Evolutionary conservation across 1,140 invertebrate species (phyloP), one percentile per base, ranked within the genome.

Genomic region (Ceratoteleas bidentatus): DNA sequence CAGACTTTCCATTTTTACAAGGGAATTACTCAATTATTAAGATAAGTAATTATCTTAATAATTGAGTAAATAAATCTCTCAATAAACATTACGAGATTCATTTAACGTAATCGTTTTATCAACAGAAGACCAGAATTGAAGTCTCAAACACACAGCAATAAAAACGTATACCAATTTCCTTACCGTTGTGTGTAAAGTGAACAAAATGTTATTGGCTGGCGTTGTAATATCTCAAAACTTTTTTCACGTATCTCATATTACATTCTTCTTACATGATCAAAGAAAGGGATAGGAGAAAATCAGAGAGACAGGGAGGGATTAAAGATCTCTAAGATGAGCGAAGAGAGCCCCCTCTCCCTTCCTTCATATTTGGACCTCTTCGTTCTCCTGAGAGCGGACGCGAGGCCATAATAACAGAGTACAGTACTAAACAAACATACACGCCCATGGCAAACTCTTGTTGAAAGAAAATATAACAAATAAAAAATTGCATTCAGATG

Each of bases 361-460:
- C 47, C 69, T 85, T 81, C 85, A 85, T 64, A 82, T 86, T 85
- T 86, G 85, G 87, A 85, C 86, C 82, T 64, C 62, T 85, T 84
- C 85, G 70, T 75, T 85, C 83, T 83, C 69, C 85, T 83, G 72
- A 70, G 80, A 82, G 83, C 82, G 82, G 83, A 82, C 57, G 74
- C 64, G 73, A 64, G 81, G 65, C 75, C 86, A 85, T 91, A 91
- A 91, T 91, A 90, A 91, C 89, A 91, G 89, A 89, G 89, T 90
- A 87, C 85, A 86, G 78, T n/a, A n/a, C n/a, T n/a, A n/a, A 91
- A 90, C 89, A 91, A 91, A 91, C 89, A 91, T 91, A 90, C 89
- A 90, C 89, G 89, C 89, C 89, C 89, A 88, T 89, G 87, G 88
- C 87, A 89, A 82, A 88, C 83, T 90, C 87, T 87, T 79, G 88